A percentile compares a stretch with the other conserved stretches of the same genome.
These are phyloP conservation scores for Eurytoma californica DNA, from an alignment of 2,888 invertebrate genomes.

Conservation along the genomic window DNA sequence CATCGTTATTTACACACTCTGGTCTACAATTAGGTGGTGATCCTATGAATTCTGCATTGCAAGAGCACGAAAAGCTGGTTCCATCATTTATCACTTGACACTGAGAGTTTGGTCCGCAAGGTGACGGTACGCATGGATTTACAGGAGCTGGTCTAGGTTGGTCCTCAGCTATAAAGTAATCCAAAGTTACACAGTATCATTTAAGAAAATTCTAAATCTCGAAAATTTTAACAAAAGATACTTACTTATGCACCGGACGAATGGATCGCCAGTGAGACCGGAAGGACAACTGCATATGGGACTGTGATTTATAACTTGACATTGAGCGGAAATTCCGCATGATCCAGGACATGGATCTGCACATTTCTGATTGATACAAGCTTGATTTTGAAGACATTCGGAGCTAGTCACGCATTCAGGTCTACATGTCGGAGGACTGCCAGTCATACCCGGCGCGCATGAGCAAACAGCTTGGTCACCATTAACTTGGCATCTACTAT, in stretches of 20 bases:
- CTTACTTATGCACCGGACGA: slow-evolving; percentile 75
- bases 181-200: slow-evolving; percentile 62
- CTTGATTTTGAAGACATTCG: slow-evolving; percentile 76
- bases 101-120: slow-evolving; percentile 82
- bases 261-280: slow-evolving; percentile 76
- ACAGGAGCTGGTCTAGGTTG: slow-evolving; percentile 77
- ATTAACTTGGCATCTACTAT: slow-evolving; percentile 74
- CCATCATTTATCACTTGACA: slow-evolving; percentile 83
- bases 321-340: slow-evolving; percentile 76
- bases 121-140: slow-evolving; percentile 78
- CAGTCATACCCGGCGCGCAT: slow-evolving; percentile 80
- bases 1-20: slow-evolving; percentile 75
- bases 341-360: slow-evolving; percentile 78
- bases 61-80: slow-evolving; percentile 86
- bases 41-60: slow-evolving; percentile 83
- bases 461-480: slow-evolving; percentile 77
- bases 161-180: slow-evolving; percentile 24
- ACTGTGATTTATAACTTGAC: slow-evolving; percentile 78
- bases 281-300: slow-evolving; percentile 81
- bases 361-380: slow-evolving; percentile 78
- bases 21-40: slow-evolving; percentile 80
- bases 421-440: slow-evolving; percentile 82
- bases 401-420: slow-evolving; percentile 78
- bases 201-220: background rate
- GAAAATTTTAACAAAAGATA: slow-evolving; percentile 61